These are phyloP conservation scores for Laspeyria flexula DNA, from an alignment of 2,888 invertebrate genomes.

Conservation along the genomic window DNA sequence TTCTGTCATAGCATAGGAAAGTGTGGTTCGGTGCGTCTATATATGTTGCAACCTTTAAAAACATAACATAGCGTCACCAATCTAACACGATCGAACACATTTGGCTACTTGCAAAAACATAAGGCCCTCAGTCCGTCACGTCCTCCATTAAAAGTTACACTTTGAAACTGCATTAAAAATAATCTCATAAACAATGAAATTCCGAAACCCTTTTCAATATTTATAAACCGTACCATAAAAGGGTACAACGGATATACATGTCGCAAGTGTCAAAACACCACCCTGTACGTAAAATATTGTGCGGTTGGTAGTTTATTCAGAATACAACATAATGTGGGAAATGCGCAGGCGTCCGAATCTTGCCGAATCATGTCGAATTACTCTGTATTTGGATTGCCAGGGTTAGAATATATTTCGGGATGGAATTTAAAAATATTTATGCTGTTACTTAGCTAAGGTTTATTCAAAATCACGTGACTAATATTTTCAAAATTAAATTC, in stretches of 20 bases:
- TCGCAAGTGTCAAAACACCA: slow-evolving; percentile 3
- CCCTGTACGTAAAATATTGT: slow-evolving; percentile 6
- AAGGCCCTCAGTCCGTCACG: no score
- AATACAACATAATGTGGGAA: slow-evolving; percentile 32
- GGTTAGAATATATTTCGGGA: slow-evolving; percentile 34
- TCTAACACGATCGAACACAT: no score
- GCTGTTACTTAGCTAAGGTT: neutral
- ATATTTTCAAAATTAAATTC: no score
- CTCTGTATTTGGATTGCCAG: slow-evolving; percentile 3
- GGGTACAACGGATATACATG: neutral
- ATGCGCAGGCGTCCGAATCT: slow-evolving; percentile 46
- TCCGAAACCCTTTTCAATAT: slow-evolving; percentile 3
- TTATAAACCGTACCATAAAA: neutral
- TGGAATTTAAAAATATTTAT: neutral
- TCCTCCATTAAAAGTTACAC: no score
- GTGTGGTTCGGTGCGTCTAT: no score
- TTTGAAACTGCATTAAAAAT: no score
- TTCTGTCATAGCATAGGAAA: no score
- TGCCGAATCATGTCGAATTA: slow-evolving; percentile 58
- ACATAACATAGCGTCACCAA: no score
- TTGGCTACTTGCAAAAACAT: no score
- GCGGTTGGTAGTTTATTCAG: slow-evolving; percentile 19
- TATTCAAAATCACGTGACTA: no score
- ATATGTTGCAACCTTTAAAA: no score
- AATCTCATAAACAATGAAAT: neutral